Base-by-base conservation (phyloP, 2,888 invertebrate genomes). In the Amphipyra berbera region DNA sequence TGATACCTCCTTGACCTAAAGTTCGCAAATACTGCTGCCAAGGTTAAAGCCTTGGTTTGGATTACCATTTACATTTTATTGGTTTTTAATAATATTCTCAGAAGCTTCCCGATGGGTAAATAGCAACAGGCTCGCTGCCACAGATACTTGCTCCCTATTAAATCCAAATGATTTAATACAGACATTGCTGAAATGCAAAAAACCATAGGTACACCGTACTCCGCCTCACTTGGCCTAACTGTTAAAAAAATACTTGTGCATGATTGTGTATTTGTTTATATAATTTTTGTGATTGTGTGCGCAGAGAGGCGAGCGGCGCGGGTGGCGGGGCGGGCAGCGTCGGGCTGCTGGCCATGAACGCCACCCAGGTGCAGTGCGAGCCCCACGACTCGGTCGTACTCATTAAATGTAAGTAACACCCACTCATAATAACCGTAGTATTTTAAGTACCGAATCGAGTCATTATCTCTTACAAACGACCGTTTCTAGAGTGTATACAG, bases 341-440 rank as follows among this genome's bases (percentile, higher is more conserved):
- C 76, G 92, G 90, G 82, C 90, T 95, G 93, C 94, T 95, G 90
- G 89, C 95, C 90, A 95, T 95, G 95, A 95, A 95, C 91, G 94
- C 93, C 92, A 93, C 93, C 94, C 95, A 93, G 90, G 96, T 96
- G 96, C 96, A 96, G 90, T 96, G 96, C 88, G 95, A 95, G 92
- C 94, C 96, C 92, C 96, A 96, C 90, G 96, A 96, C 94, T 96
- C 96, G 83, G 96, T 96, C 87, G 96, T 96, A 82, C 96, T 96
- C 91, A 96, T 96, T 87, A 96, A 96, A 95, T 96, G 96, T 96
- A 95, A 96, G 96, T 96, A 86, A 78, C 78, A 78, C 80, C 78
- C 79, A 78, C 78, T 80, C 65, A 56, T 47, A 63, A 49, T 63
- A 30, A 56, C 63, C 61, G 57, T 45, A 61, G 54, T 41, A n/a